Evolutionary conservation across 2,888 invertebrate species (phyloP).

Genomic region (Sabatieria punctata): DNA sequence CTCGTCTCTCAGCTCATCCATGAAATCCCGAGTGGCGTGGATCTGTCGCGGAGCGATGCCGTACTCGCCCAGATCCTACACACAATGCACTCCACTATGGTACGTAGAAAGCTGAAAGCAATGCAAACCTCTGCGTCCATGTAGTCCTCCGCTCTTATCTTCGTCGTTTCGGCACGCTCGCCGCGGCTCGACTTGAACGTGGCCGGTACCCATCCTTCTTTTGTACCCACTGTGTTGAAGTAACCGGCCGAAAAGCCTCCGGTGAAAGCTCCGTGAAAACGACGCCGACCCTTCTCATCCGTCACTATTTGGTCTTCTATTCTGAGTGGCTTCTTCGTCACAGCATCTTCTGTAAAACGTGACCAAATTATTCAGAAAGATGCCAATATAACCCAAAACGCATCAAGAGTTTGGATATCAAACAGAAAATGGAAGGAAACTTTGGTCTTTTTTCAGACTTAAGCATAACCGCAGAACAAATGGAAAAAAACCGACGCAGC

Average conservation of each 20-base stretch:
- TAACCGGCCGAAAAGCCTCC: conserved; percentile 96
- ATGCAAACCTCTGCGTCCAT: conserved; percentile 74
- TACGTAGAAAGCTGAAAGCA: conserved; percentile 5
- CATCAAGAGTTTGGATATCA: no score
- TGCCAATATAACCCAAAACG: no score
- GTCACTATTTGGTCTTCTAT: conserved; percentile 66
- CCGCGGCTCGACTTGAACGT: conserved; percentile 71
- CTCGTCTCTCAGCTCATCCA: conserved; percentile 8
- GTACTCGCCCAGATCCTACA: conserved; percentile 65
- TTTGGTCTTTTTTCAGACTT: no score
- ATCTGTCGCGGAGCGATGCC: conserved; percentile 81
- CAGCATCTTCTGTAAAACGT: conserved; percentile 11
- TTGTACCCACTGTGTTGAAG: conserved; percentile 84
- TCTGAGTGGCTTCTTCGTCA: conserved; percentile 52
- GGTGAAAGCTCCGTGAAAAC: conserved; percentile 98
- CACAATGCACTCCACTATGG: conserved; percentile 1
- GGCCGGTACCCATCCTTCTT: conserved; percentile 82
- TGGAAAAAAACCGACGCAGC: no score
- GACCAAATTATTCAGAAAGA: no score
- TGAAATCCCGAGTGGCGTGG: conserved; percentile 59
- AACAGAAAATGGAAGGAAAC: no score
- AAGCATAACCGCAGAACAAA: no score
- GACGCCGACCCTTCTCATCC: conserved; percentile 65
- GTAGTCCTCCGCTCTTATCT: conserved; percentile 69
- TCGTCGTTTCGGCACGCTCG: conserved; percentile 44